These are phyloP conservation scores for Choristoneura rosaceana DNA, from an alignment of 2,888 invertebrate species.

Conservation along the genomic window DNA sequence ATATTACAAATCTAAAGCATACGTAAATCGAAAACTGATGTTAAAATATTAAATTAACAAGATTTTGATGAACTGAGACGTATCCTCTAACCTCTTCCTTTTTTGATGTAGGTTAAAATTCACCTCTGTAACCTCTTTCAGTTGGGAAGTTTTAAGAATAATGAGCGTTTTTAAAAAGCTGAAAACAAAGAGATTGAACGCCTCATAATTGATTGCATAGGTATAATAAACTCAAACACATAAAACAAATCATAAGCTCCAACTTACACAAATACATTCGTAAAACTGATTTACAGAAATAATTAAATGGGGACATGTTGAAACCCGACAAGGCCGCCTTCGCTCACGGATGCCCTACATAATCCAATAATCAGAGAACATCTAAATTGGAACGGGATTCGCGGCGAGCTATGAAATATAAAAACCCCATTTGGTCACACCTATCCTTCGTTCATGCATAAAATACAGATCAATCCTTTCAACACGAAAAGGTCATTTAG, in stretches of 20 bases:
- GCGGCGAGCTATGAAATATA: conserved; percentile 27
- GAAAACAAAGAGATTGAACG: background rate
- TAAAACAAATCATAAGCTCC: background rate
- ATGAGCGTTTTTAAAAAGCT: too few relatives aligned
- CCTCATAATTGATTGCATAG: too few relatives aligned
- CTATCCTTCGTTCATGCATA: conserved; percentile 41
- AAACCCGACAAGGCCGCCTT: conserved; percentile 31
- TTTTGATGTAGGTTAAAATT: too few relatives aligned
- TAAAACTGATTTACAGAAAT: conserved; percentile 33
- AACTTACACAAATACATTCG: background rate
- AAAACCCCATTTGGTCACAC: conserved; percentile 7
- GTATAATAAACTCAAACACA: background rate
- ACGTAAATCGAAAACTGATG: background rate
- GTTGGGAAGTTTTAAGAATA: too few relatives aligned
- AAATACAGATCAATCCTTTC: conserved; percentile 47
- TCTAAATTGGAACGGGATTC: conserved; percentile 36
- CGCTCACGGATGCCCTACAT: conserved; percentile 28
- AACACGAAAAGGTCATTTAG: conserved; percentile 49
- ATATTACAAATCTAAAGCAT: background rate
- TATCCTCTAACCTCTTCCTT: too few relatives aligned
- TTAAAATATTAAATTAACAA: too few relatives aligned
- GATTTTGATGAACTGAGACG: too few relatives aligned
- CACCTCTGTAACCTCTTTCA: too few relatives aligned
- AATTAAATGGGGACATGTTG: conserved; percentile 35
- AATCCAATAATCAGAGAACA: conserved; percentile 33